Percentiles rank a stretch among this genome's conserved stretches.
phyloP scores from a whole-genome alignment of 2,113 vertebrate species.

The Apteryx mantelli region DNA sequence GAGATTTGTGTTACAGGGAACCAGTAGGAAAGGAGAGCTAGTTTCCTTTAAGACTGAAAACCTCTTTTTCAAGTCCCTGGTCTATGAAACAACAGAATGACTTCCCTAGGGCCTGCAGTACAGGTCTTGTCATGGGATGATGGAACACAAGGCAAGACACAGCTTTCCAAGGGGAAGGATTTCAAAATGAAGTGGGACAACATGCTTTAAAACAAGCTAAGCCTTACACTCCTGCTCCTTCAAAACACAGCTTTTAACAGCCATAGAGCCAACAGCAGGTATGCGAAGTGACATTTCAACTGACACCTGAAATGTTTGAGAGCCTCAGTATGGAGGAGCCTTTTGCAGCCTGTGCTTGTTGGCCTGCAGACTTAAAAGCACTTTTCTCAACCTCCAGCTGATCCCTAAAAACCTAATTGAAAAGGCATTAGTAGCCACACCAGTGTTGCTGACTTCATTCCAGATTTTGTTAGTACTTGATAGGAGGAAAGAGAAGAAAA shows the following conservation, averaged over 20 bases:
- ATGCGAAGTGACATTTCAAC: fast-evolving
- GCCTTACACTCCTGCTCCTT: neutral
- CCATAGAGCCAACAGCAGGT: neutral
- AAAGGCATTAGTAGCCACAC: neutral
- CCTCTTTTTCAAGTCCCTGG: neutral
- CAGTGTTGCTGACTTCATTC: neutral
- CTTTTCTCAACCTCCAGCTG: neutral
- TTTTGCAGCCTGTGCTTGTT: too few species aligned
- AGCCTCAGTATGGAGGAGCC: neutral
- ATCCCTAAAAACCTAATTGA: neutral
- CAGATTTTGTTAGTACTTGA: neutral
- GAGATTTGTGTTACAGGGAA: neutral
- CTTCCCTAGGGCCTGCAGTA: neutral
- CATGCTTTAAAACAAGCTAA: neutral
- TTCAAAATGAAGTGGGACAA: neutral
- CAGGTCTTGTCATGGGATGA: too few species aligned
- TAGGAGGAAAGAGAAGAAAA: neutral
- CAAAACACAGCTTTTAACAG: neutral
- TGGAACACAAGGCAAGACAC: neutral
- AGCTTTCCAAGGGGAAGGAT: neutral
- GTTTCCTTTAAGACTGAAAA: neutral
- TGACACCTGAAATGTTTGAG: fast-evolving
- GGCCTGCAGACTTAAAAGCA: neutral
- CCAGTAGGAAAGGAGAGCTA: neutral
- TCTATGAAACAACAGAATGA: neutral